These are phyloP conservation scores for Bungarus multicinctus DNA, from an alignment of 2,113 vertebrate species.

Conservation along the genomic window DNA sequence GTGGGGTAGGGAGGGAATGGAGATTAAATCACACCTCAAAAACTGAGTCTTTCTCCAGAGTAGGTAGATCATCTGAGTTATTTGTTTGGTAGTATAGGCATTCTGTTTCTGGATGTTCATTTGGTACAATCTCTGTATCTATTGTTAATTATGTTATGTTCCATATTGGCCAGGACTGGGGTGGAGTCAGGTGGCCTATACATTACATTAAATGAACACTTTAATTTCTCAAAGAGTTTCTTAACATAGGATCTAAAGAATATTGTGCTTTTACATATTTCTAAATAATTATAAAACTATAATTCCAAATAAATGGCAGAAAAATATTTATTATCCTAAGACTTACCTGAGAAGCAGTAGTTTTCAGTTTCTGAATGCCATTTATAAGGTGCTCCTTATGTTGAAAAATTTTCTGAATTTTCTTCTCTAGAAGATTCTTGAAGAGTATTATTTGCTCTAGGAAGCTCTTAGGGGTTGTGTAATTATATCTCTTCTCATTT, in stretches of 20 bases:
- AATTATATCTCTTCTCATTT: conserved; percentile 78
- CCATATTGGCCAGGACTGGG: background rate
- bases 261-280: background rate
- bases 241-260: background rate
- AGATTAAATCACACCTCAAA: background rate
- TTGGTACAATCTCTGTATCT: background rate
- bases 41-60: background rate
- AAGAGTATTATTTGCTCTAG: conserved; percentile 81
- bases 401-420: conserved; percentile 63
- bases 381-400: conserved; percentile 74
- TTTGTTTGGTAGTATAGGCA: background rate
- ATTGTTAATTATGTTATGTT: background rate
- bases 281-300: background rate
- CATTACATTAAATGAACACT: background rate
- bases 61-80: background rate
- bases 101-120: background rate
- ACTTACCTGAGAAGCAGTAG: conserved; percentile 76
- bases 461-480: conserved; percentile 81
- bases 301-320: background rate
- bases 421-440: conserved; percentile 75
- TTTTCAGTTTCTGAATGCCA: conserved; percentile 77
- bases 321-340: background rate
- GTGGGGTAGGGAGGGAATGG: no score
- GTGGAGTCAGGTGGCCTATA: background rate
- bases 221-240: background rate